A percentile compares a stretch with the other conserved stretches of the same genome.
Conservation (phyloP, 2,888 invertebrate species). For the Ochlodes sylvanus region DNA sequence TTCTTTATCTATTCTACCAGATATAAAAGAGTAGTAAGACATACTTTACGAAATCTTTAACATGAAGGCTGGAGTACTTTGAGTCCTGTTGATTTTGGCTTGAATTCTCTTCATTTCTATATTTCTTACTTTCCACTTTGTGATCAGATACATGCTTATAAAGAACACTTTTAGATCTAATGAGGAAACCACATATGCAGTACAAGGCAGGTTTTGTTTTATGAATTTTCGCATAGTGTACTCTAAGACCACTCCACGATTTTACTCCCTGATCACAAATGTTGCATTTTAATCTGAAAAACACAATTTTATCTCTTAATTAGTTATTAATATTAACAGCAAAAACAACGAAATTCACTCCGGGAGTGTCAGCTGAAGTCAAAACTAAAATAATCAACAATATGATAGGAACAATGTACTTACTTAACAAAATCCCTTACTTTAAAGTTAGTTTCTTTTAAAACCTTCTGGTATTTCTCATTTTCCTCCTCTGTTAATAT, state of each 20-base stretch:
- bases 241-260: conserved; percentile 63
- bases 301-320: conserved; percentile 7
- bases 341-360: no score
- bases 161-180: conserved; percentile 70
- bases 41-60: conserved; percentile 74
- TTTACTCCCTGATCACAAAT: conserved; percentile 64
- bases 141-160: conserved; percentile 76
- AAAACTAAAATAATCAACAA: no score
- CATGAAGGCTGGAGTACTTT: conserved; percentile 64
- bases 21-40: conserved; percentile 44
- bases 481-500: conserved; percentile 54
- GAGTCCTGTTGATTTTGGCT: conserved; percentile 55
- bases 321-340: neutral
- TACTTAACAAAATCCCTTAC: conserved; percentile 68
- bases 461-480: conserved; percentile 60
- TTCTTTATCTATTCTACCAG: no score
- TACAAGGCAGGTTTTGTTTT: conserved; percentile 64
- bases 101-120: conserved; percentile 53
- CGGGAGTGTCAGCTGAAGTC: no score
- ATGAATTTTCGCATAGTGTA: conserved; percentile 64
- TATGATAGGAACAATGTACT: conserved; percentile 30
- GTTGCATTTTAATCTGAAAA: conserved; percentile 66
- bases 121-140: conserved; percentile 63
- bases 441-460: conserved; percentile 64
- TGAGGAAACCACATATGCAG: conserved; percentile 71